These are phyloP conservation scores for Sarcophaga bullata DNA, from an alignment of 1,140 invertebrate species.

Conservation along the genomic window DNA sequence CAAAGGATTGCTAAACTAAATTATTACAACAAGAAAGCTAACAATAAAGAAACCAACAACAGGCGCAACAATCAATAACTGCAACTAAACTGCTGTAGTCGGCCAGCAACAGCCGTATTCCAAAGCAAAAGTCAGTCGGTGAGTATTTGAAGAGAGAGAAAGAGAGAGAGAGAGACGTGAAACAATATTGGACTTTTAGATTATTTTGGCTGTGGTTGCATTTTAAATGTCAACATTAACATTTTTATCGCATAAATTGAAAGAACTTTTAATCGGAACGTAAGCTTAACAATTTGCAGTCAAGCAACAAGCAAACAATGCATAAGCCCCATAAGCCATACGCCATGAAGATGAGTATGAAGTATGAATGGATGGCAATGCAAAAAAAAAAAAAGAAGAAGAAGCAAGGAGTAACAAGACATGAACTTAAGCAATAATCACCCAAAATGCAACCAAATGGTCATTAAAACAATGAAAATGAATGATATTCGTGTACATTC, in stretches of 20 bases:
- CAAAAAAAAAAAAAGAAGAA: not conserved
- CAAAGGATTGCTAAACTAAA: conserved; percentile 32
- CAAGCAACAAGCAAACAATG: not conserved
- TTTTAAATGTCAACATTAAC: conserved; percentile 38
- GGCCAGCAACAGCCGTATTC: conserved; percentile 12
- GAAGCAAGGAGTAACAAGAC: not conserved
- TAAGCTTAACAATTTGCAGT: conserved; percentile 38
- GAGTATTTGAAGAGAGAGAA: not conserved
- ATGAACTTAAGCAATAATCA: conserved; percentile 10
- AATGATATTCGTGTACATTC: not conserved
- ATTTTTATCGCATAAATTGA: conserved; percentile 40
- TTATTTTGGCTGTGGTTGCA: not conserved
- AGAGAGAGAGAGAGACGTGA: not conserved
- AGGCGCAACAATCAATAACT: not conserved
- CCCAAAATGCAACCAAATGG: not conserved
- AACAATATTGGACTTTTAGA: not conserved
- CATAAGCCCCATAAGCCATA: no score
- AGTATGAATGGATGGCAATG: no score
- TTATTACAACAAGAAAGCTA: conserved; percentile 19
- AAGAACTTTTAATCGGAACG: conserved; percentile 37
- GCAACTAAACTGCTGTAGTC: not conserved
- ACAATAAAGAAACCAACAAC: conserved; percentile 18
- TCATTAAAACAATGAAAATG: conserved; percentile 5
- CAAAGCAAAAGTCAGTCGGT: not conserved
- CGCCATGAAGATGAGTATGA: no score